phyloP scores from a whole-genome alignment of 2,888 invertebrate genomes.

The Drosophila formosana region DNA sequence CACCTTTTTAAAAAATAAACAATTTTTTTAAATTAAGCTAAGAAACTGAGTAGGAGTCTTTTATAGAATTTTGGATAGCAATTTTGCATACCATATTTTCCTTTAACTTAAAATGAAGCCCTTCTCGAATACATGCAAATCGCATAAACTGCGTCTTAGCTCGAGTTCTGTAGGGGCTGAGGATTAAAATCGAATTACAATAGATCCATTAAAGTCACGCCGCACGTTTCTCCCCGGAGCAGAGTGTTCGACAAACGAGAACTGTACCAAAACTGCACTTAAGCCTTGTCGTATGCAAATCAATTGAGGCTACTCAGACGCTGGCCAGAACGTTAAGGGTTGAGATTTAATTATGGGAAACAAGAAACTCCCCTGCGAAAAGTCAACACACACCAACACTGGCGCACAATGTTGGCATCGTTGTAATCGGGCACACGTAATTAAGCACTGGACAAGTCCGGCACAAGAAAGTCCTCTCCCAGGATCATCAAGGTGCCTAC shows the following conservation, averaged over 20 bases:
- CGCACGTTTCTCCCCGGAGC: neutral
- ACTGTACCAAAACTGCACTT: slow-evolving; percentile 34
- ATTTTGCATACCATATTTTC: too few relatives aligned
- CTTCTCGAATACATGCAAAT: neutral
- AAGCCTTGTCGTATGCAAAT: slow-evolving; percentile 41
- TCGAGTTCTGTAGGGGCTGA: neutral
- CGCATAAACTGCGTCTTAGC: neutral
- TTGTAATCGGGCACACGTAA: slow-evolving; percentile 79
- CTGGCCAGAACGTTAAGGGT: slow-evolving; percentile 54
- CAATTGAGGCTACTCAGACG: slow-evolving; percentile 37
- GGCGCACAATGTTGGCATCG: slow-evolving; percentile 20
- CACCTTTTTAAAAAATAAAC: too few relatives aligned
- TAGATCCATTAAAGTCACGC: neutral
- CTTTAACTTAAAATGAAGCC: neutral
- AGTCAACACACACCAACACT: slow-evolving; percentile 59
- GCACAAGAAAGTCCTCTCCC: slow-evolving; percentile 54
- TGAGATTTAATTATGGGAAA: slow-evolving; percentile 82
- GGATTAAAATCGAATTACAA: slow-evolving; percentile 2
- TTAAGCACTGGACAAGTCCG: slow-evolving; percentile 73
- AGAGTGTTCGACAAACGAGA: neutral
- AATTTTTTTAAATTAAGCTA: too few relatives aligned
- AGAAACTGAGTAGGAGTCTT: too few relatives aligned
- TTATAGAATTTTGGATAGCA: too few relatives aligned
- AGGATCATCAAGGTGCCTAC: slow-evolving; percentile 51
- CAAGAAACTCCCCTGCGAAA: slow-evolving; percentile 49